Evolutionary conservation across 2,113 vertebrate genomes (phyloP), one percentile per base, ranked within the genome.

Genomic region (Chascanopsetta lugubris): DNA sequence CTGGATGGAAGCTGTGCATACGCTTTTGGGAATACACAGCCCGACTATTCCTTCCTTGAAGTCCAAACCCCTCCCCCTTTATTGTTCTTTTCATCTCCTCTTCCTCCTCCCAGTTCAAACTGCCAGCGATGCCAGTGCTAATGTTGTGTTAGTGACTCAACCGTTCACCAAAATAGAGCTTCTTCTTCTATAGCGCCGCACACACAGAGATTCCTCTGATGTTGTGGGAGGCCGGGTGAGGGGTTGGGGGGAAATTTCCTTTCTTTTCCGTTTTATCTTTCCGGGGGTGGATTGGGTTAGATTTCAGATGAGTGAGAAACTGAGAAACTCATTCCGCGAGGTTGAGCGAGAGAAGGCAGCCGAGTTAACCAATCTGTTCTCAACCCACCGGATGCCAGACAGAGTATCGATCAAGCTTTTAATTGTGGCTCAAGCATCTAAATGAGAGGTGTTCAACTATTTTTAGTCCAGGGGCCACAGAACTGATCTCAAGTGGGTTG

Each of bases 121-220:
- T 32, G 57, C 46, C 69, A 67, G 78, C 49, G 87, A 87, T 36
- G 34, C 56, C 29, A 63, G 38, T 30, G 47, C 83, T 83, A 90
- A 92, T 91, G 83, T 89, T 88, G 72, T 87, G 76, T 75, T 76
- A 87, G 84, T 70, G 83, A 90, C 74, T 90, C 85, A 72, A 86
- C 75, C 62, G 62, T 84, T 81, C 88, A 89, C 69, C 69, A 84
- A 85, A 92, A 90, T 69, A 87, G 74, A 58, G 43, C 21, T 46
- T 46, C 36, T 38, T 75, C 73, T 55, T 59, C 50, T n/a, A n/a
- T n/a, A n/a, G n/a, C 57, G 47, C 20, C 49, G 48, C 42, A 56
- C 61, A 69, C 69, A 58, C 25, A 76, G 75, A 77, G 55, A 49
- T 49, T 50, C 54, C 45, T 82, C 54, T 47, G 75, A 77, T 77